A percentile compares a stretch with the other conserved stretches of the same genome.
Conservation (phyloP, 2,797 vertebrate genomes). For the Nannoperca obscura region DNA sequence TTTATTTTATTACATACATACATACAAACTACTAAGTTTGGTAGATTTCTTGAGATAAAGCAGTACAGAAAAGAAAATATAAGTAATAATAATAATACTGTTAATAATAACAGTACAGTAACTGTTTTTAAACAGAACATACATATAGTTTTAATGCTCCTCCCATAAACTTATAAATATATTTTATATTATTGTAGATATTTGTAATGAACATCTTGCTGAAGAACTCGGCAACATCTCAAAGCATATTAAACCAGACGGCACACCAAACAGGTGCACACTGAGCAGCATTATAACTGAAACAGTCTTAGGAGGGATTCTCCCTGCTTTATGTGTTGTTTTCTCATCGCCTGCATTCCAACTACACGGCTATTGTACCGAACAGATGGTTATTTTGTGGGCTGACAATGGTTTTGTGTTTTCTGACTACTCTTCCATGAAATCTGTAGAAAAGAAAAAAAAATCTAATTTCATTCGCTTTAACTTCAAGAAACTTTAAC, state of each 20-base stretch:
- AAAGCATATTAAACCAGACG: slow-evolving; percentile 36
- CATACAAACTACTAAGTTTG: not conserved
- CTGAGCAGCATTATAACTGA: slow-evolving; percentile 35
- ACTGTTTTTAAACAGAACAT: not conserved
- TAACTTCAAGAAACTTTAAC: slow-evolving; percentile 59
- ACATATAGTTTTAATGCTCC: not conserved
- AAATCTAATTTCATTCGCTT: slow-evolving; percentile 50
- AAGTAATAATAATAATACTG: no score
- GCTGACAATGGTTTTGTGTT: slow-evolving; percentile 70
- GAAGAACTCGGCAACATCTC: slow-evolving; percentile 25
- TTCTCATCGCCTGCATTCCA: slow-evolving; percentile 57
- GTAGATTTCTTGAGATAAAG: not conserved
- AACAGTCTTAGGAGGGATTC: slow-evolving; percentile 32
- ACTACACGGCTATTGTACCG: slow-evolving; percentile 64
- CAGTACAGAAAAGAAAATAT: not conserved
- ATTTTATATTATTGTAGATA: slow-evolving; percentile 8
- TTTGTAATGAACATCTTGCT: slow-evolving; percentile 31
- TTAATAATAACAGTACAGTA: not conserved
- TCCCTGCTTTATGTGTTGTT: slow-evolving; percentile 64
- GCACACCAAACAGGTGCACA: slow-evolving; percentile 30
- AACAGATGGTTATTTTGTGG: slow-evolving; percentile 74
- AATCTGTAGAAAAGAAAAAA: slow-evolving; percentile 48
- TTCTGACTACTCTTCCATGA: slow-evolving; percentile 66
- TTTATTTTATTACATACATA: not conserved
- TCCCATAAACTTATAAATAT: slow-evolving; percentile 10